Percentiles rank a stretch among this genome's conserved stretches.
These are phyloP conservation scores for Neria commutata DNA, from an alignment of 2,888 invertebrate species.

Conservation along the genomic window DNA sequence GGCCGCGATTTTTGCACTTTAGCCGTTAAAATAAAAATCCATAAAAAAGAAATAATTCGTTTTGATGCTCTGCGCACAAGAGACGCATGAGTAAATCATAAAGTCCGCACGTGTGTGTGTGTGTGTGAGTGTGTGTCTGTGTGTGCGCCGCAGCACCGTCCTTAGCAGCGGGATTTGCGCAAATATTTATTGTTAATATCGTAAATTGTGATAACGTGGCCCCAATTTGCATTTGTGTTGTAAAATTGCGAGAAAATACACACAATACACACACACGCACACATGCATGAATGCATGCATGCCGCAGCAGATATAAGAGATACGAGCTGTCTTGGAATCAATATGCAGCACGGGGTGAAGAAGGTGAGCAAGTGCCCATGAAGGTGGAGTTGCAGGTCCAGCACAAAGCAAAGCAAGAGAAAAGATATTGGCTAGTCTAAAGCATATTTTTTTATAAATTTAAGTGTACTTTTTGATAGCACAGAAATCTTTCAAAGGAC, in stretches of 20 bases:
- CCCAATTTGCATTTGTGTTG: constrained; percentile 44
- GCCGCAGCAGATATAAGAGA: background rate
- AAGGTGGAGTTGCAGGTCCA: no score
- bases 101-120: background rate
- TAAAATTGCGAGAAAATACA: constrained; percentile 32
- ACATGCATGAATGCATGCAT: background rate
- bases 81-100: background rate
- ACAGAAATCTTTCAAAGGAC: no score
- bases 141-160: no score
- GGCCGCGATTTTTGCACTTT: constrained; percentile 15
- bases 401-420: no score
- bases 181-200: constrained; percentile 58
- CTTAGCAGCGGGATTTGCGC: constrained; percentile 30
- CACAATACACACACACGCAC: constrained; percentile 7
- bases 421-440: no score
- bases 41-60: constrained; percentile 46
- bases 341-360: no score
- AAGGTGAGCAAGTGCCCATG: no score
- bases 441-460: no score
- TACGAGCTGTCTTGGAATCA: no score
- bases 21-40: constrained; percentile 46
- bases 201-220: constrained; percentile 56
- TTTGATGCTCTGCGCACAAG: background rate
- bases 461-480: no score
- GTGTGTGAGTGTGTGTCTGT: background rate